Base-by-base conservation (phyloP, 2,797 vertebrate species). In the Remorina albescens region DNA sequence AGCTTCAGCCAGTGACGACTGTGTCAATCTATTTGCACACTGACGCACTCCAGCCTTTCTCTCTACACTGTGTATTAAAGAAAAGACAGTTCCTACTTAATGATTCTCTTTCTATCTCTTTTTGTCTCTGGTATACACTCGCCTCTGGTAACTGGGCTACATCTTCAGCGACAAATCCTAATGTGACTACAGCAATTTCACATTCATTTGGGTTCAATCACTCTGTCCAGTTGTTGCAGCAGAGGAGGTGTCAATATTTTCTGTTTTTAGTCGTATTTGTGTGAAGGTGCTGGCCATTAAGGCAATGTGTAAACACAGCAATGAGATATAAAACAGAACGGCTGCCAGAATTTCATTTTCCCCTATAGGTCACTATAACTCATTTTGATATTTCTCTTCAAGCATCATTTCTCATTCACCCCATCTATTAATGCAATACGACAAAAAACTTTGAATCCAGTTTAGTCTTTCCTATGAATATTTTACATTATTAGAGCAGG, bases 181-280 rank as follows among this genome's bases (percentile, higher is more conserved):
- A 28, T 8, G 30, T 1, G 42, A 37, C 69, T 44, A 60, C 71
- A 62, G 62, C 46, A 82, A 82, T 82, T 65, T 71, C 49, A 73
- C 41, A 86, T 87, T 78, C 30, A 77, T 89, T 75, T 73, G 67
- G 58, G 71, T 78, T 85, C 39, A 46, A 86, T 85, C 64, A 67
- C 53, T 70, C 67, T 61, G 74, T 72, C 73, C 60, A 68, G 81
- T 77, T 75, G 72, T 66, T 85, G 81, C 64, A 25, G 51, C 11
- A 8, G 50, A 54, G 9, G 47, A 72, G 34, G 53, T 53, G 69
- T 81, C 76, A 56, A 56, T 76, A 79, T 67, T 71, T 26, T 64
- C 67, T 68, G 51, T 71, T 85, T 82, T 79, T 70, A 67, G 81
- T 30, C 13, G 60, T 0, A 5, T 25, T 44, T 62, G 30, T 55